Conservation (phyloP, 2,113 vertebrate species). For the Aspiorhynchus laticeps region DNA sequence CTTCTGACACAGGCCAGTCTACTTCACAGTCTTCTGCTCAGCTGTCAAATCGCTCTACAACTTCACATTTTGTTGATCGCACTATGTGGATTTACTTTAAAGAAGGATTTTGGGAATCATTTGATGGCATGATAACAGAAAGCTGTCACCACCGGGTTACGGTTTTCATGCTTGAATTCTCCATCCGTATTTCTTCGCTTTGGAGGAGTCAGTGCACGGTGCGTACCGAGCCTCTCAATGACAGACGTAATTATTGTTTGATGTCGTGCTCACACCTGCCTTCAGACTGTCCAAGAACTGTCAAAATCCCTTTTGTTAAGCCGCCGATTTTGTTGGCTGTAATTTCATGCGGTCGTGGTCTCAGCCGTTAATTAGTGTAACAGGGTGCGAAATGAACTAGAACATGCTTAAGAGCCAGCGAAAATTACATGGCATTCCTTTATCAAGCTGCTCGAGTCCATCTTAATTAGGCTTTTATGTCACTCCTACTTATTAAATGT, state of each 20-base stretch:
- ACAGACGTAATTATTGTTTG: constrained; percentile 72
- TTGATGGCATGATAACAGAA: constrained; percentile 49
- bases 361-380: constrained; percentile 86
- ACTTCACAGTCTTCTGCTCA: constrained; percentile 55
- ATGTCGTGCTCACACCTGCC: constrained; percentile 55
- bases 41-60: constrained; percentile 56
- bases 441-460: constrained; percentile 79
- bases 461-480: constrained; percentile 78
- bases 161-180: constrained; percentile 61
- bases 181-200: constrained; percentile 53
- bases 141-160: constrained; percentile 55
- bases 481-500: constrained; percentile 56
- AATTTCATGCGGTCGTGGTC: constrained; percentile 87
- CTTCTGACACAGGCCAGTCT: constrained; percentile 58
- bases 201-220: constrained; percentile 47
- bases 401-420: constrained; percentile 83
- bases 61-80: constrained; percentile 43
- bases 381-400: constrained; percentile 82
- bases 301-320: constrained; percentile 79
- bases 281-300: constrained; percentile 75
- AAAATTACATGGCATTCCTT: constrained; percentile 81
- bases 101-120: constrained; percentile 6
- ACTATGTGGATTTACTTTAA: constrained; percentile 24
- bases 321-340: constrained; percentile 80
- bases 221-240: constrained; percentile 50